Percentiles rank a stretch among this genome's conserved stretches.
Evolutionary conservation across 2,888 invertebrate species (phyloP).

Genomic region (Atrina japonica): DNA sequence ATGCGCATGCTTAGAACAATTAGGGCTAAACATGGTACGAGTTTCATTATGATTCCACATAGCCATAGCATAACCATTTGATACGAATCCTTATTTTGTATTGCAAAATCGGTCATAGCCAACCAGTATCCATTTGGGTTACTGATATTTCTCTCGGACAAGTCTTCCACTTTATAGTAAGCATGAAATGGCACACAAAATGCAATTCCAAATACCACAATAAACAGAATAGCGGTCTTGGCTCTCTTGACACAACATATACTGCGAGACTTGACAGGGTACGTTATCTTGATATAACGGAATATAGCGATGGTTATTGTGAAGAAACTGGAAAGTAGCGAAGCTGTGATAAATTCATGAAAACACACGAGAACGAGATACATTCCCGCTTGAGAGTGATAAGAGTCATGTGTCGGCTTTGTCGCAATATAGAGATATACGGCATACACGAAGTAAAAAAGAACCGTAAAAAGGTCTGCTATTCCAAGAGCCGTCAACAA

Average conservation of each 20-base stretch:
- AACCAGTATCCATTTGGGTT: constrained; percentile 4
- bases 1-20: constrained; percentile 1
- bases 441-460: constrained; percentile 2
- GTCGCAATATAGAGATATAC: constrained; percentile 7
- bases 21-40: constrained; percentile 1
- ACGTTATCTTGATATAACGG: constrained; percentile 8
- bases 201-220: not conserved
- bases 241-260: not conserved
- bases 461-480: constrained; percentile 1
- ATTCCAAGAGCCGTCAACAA: constrained; percentile 6
- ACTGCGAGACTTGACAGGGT: not conserved
- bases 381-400: constrained; percentile 10
- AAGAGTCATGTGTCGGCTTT: constrained; percentile 2
- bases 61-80: constrained; percentile 6
- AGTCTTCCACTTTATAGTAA: constrained; percentile 13
- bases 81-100: constrained; percentile 1
- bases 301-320: constrained; percentile 14
- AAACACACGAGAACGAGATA: constrained; percentile 13
- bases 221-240: not conserved
- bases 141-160: not conserved
- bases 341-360: constrained; percentile 9
- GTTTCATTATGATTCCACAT: constrained; percentile 12
- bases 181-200: not conserved
- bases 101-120: constrained; percentile 4
- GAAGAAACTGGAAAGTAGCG: constrained; percentile 12